Conservation (phyloP, 2,888 invertebrate species). For the Orthonychiurus folsomi region DNA sequence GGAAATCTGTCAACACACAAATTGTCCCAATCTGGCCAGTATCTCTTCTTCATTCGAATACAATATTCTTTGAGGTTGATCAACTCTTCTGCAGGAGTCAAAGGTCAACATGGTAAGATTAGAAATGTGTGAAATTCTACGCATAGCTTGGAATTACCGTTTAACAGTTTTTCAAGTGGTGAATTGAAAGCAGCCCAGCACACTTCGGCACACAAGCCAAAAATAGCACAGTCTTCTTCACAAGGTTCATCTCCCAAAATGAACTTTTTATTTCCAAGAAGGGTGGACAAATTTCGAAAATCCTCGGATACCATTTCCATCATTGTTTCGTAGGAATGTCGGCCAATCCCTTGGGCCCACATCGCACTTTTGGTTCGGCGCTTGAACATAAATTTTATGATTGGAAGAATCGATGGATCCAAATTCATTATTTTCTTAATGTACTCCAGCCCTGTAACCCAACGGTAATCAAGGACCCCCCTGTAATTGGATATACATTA, state of each 20-base stretch:
- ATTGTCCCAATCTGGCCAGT: slow-evolving; percentile 31
- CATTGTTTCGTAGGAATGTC: slow-evolving; percentile 9
- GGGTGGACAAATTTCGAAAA: slow-evolving; percentile 11
- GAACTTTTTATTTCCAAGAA: slow-evolving; percentile 15
- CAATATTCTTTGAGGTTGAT: slow-evolving; percentile 25
- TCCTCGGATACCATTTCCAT: slow-evolving; percentile 9
- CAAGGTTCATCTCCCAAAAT: slow-evolving; percentile 15
- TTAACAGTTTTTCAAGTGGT: slow-evolving; percentile 14
- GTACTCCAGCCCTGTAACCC: background rate
- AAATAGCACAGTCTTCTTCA: slow-evolving; percentile 17
- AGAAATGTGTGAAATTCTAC: no score
- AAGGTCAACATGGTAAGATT: background rate
- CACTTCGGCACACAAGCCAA: slow-evolving; percentile 13
- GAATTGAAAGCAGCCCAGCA: slow-evolving; percentile 13
- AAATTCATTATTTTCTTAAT: background rate
- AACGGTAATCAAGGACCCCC: background rate
- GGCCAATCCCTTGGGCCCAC: slow-evolving; percentile 13
- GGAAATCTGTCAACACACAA: background rate
- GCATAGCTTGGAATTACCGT: no score
- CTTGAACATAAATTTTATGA: slow-evolving; percentile 4
- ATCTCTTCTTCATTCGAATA: slow-evolving; percentile 27
- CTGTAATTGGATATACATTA: background rate
- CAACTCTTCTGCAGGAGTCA: slow-evolving; percentile 19
- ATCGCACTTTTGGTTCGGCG: background rate
- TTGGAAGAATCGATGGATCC: background rate